Evolutionary conservation across 2,113 vertebrate species (phyloP).

Genomic region (Nibea albiflora): DNA sequence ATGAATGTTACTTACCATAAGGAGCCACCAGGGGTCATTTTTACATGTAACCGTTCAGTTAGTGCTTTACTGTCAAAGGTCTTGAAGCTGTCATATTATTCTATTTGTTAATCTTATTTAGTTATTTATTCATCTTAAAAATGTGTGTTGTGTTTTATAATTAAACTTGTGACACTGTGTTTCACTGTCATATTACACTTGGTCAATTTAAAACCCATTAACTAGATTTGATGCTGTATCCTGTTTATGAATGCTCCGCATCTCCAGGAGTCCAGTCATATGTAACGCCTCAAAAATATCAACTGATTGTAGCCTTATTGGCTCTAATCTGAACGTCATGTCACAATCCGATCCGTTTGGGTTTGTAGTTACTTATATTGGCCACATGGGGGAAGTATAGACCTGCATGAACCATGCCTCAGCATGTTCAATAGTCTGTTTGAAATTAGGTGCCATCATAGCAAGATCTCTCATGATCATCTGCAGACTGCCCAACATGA

Average conservation of each 20-base stretch:
- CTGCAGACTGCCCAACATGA: slow-evolving; percentile 1
- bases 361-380: not conserved
- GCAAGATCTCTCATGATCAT: slow-evolving; percentile 31
- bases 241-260: not conserved
- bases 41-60: not conserved
- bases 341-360: not conserved
- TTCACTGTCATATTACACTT: not conserved
- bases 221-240: not conserved
- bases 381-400: slow-evolving; percentile 46
- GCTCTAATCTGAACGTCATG: not conserved
- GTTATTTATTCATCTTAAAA: not conserved
- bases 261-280: not conserved
- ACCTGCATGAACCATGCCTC: not conserved
- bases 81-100: not conserved
- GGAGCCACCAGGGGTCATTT: slow-evolving; percentile 20
- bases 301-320: not conserved
- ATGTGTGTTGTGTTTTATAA: slow-evolving; percentile 4
- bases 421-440: slow-evolving; percentile 24
- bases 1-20: not conserved
- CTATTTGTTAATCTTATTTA: not conserved
- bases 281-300: not conserved
- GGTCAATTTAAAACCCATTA: not conserved
- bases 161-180: not conserved
- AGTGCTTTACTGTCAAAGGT: not conserved
- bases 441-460: slow-evolving; percentile 47